These are phyloP conservation scores for Crotophaga sulcirostris DNA, from an alignment of 2,113 vertebrate species.

Conservation along the genomic window DNA sequence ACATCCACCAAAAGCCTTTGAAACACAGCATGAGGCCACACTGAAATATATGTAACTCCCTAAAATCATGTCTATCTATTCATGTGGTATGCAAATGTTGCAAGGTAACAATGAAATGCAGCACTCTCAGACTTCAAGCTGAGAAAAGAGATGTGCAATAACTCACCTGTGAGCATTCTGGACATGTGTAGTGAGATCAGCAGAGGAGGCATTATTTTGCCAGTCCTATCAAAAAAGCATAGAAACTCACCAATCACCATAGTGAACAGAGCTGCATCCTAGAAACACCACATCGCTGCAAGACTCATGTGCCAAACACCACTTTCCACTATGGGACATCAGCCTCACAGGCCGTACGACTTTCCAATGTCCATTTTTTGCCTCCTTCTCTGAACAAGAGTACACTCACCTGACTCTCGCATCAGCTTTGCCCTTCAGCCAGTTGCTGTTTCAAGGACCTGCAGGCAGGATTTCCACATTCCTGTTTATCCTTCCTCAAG, in stretches of 20 bases:
- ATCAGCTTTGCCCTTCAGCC: not conserved
- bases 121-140: not conserved
- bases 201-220: not conserved
- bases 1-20: not conserved
- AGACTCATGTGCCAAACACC: not conserved
- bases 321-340: not conserved
- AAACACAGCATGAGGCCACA: not conserved
- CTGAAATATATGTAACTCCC: not conserved
- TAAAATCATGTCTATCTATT: not conserved
- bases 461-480: not conserved
- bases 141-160: not conserved
- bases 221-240: not conserved
- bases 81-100: not conserved
- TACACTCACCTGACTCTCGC: not conserved
- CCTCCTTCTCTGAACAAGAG: not conserved
- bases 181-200: not conserved
- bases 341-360: not conserved
- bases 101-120: not conserved
- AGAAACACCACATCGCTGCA: not conserved
- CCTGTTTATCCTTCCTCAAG: not conserved
- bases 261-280: not conserved
- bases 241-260: not conserved
- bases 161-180: not conserved
- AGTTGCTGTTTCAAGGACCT: not conserved
- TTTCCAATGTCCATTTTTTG: not conserved